Conservation (phyloP, 2,113 vertebrate genomes). For the Recurvirostra avosetta region DNA sequence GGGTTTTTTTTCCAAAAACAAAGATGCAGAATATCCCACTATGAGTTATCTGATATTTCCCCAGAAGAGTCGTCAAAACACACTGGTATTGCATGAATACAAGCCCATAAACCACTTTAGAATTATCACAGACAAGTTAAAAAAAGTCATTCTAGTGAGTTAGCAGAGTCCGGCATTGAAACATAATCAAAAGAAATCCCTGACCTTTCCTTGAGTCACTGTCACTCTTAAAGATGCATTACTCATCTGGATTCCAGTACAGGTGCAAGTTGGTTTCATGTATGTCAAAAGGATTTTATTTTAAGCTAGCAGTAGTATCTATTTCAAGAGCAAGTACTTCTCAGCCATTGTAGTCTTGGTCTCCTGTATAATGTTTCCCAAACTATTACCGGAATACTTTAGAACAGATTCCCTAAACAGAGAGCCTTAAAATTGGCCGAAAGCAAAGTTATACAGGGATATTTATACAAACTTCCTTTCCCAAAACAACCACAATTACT, state of each 20-base stretch:
- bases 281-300: neutral
- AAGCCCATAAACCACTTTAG: neutral
- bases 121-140: neutral
- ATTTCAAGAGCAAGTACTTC: neutral
- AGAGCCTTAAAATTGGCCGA: neutral
- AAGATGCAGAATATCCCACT: neutral
- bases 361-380: neutral
- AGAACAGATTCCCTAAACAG: neutral
- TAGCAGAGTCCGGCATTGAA: neutral
- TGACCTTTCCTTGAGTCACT: neutral
- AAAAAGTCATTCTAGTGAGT: neutral
- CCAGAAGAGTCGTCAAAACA: neutral
- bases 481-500: neutral
- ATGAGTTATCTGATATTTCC: neutral
- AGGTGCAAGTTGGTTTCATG: neutral
- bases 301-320: neutral
- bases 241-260: neutral
- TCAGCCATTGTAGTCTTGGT: neutral
- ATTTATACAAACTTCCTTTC: neutral
- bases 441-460: neutral
- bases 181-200: neutral
- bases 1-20: neutral
- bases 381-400: neutral
- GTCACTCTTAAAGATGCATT: neutral
- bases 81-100: rapidly evolving